A percentile compares a stretch with the other conserved stretches of the same genome.
Evolutionary conservation across 2,113 vertebrate species (phyloP).

Genomic region (Bubo scandiacus): DNA sequence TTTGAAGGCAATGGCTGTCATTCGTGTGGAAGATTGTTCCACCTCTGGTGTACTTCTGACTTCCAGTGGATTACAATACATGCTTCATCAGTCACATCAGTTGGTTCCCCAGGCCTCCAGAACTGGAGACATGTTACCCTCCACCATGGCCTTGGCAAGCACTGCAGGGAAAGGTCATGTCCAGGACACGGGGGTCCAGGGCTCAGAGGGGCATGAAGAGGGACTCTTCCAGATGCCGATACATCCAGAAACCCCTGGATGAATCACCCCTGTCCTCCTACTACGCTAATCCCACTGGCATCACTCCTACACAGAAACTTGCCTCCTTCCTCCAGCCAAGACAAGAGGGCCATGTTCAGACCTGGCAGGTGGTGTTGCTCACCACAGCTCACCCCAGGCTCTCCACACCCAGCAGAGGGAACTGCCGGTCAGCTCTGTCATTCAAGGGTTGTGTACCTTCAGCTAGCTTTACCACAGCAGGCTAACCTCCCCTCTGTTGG

Average conservation of each 20-base stretch:
- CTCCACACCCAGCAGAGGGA: neutral
- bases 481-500: neutral
- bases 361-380: neutral
- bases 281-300: neutral
- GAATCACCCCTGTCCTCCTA: neutral
- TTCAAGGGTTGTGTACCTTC: neutral
- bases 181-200: neutral
- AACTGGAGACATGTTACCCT: neutral
- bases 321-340: neutral
- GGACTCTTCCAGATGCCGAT: neutral
- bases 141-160: neutral
- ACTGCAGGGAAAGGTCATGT: neutral
- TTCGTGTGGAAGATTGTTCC: neutral
- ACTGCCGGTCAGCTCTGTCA: neutral
- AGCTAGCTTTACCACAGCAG: neutral
- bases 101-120: neutral
- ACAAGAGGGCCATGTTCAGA: fast-evolving
- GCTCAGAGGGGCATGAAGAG: neutral
- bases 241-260: neutral
- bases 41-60: neutral
- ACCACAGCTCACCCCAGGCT: neutral
- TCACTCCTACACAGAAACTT: neutral
- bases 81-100: neutral
- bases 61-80: neutral
- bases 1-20: neutral